These are phyloP conservation scores for Encarsia formosa DNA, from an alignment of 2,888 invertebrate species.

Conservation along the genomic window DNA sequence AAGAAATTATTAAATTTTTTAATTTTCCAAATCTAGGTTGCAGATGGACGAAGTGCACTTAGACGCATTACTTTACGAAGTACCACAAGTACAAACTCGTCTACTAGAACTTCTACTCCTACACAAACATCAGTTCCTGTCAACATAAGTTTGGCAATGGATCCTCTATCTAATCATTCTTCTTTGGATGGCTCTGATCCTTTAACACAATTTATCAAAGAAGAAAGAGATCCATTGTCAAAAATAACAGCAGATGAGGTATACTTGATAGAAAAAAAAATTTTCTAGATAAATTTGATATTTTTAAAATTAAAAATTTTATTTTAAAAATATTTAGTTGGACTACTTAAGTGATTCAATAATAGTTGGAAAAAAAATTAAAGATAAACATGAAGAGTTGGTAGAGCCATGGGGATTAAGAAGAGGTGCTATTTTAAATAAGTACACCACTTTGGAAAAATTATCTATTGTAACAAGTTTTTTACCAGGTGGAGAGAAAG, in stretches of 20 bases:
- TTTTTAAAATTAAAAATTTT: constrained; percentile 3
- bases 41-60: constrained; percentile 55
- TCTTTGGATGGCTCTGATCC: constrained; percentile 72
- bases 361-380: constrained; percentile 38
- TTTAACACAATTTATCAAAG: constrained; percentile 65
- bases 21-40: constrained; percentile 54
- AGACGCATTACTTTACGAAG: constrained; percentile 54
- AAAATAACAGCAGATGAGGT: constrained; percentile 60
- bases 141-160: constrained; percentile 49
- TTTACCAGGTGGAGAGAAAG: constrained; percentile 75
- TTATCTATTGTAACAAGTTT: constrained; percentile 87
- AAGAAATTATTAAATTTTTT: constrained; percentile 5
- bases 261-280: constrained; percentile 17
- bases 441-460: constrained; percentile 91
- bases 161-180: constrained; percentile 51
- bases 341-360: constrained; percentile 44
- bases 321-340: constrained; percentile 44
- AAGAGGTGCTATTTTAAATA: constrained; percentile 74
- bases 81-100: constrained; percentile 54
- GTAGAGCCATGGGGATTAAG: constrained; percentile 76
- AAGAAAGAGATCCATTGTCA: constrained; percentile 62
- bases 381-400: constrained; percentile 49
- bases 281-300: constrained; percentile 30
- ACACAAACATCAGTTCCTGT: constrained; percentile 46
- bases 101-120: constrained; percentile 50